Evolutionary conservation across 2,113 vertebrate species (phyloP).

Genomic region (Mus musculus): GRCm39 chr15:12344501-12345000

Average conservation of each 20-base stretch:
- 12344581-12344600: neutral
- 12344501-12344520: neutral
- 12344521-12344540: neutral
- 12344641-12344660: neutral
- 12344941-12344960: neutral
- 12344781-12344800: neutral
- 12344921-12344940: conserved; percentile 13
- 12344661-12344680: neutral
- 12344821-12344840: neutral
- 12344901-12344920: neutral
- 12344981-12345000: conserved; percentile 4
- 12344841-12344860: neutral
- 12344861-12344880: conserved; percentile 4
- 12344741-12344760: neutral
- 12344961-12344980: conserved; percentile 4
- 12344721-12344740: neutral
- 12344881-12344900: conserved; percentile 25
- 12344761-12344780: neutral
- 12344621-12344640: neutral
- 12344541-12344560: neutral
- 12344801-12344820: neutral
- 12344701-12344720: neutral
- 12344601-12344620: neutral
- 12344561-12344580: no score
- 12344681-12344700: neutral